phyloP scores from a whole-genome alignment of 2,113 vertebrate genomes.

The Pelusios castaneus region DNA sequence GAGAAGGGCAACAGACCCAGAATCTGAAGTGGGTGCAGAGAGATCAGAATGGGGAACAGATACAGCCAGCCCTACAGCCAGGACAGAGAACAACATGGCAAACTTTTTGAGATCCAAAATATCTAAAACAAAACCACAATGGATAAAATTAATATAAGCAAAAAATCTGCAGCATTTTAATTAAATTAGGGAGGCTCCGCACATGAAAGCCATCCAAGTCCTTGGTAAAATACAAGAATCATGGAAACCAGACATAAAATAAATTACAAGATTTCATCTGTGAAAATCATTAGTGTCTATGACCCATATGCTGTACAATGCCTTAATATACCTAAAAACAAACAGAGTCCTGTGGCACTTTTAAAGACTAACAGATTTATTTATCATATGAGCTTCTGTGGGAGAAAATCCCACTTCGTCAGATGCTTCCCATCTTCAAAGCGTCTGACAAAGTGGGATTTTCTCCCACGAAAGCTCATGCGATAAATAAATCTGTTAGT shows the following conservation, averaged over 20 bases:
- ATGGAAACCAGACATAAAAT: slow-evolving; percentile 34
- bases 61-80: background rate
- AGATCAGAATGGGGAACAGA: background rate
- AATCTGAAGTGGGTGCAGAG: background rate
- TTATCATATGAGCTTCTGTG: too few species aligned
- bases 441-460: too few species aligned
- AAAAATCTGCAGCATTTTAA: background rate
- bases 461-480: too few species aligned
- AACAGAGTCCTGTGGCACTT: too few species aligned
- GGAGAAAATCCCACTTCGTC: too few species aligned
- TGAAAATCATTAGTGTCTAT: slow-evolving; percentile 32
- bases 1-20: background rate
- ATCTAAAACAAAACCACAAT: background rate
- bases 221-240: background rate
- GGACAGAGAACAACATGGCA: background rate
- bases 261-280: background rate
- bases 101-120: background rate
- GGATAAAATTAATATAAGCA: background rate
- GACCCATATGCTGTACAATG: slow-evolving; percentile 55
- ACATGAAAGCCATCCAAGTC: background rate
- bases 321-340: too few species aligned
- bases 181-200: background rate
- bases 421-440: too few species aligned
- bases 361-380: too few species aligned
- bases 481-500: too few species aligned